Conservation (phyloP, 2,888 invertebrate genomes). For the Myathropa florea region DNA sequence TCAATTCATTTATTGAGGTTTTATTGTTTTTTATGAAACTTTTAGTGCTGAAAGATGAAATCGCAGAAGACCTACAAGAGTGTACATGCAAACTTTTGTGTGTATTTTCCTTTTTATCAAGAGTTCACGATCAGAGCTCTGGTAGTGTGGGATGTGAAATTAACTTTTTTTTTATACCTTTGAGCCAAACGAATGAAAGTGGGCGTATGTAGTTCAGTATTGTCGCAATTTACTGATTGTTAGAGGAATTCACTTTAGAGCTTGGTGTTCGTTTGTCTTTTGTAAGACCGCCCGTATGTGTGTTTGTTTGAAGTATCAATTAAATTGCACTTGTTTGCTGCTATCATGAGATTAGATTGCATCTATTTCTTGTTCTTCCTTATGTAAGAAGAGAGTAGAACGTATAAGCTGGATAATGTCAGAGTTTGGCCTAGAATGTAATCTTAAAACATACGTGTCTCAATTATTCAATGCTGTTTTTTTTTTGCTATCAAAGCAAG, state of each 20-base stretch:
- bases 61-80: not conserved
- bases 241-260: not conserved
- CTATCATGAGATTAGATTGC: not conserved
- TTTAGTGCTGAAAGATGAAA: not conserved
- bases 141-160: constrained; percentile 9
- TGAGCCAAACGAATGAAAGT: constrained; percentile 21
- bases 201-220: constrained; percentile 39
- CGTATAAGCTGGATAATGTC: not conserved
- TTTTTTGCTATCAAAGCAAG: not conserved
- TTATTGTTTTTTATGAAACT: constrained; percentile 1
- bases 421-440: not conserved
- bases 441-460: not conserved
- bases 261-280: not conserved
- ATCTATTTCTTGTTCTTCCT: not conserved
- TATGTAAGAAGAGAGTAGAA: not conserved
- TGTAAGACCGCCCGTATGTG: not conserved
- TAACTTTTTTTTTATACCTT: constrained; percentile 22
- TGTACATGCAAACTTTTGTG: not conserved
- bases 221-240: constrained; percentile 31
- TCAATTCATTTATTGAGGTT: constrained; percentile 18
- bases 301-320: not conserved
- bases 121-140: constrained; percentile 12
- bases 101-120: constrained; percentile 16
- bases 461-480: not conserved
- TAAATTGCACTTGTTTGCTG: not conserved